Evolutionary conservation across 2,797 vertebrate genomes (phyloP), one percentile per base, ranked within the genome.

Genomic region (Acanthis flammea): DNA sequence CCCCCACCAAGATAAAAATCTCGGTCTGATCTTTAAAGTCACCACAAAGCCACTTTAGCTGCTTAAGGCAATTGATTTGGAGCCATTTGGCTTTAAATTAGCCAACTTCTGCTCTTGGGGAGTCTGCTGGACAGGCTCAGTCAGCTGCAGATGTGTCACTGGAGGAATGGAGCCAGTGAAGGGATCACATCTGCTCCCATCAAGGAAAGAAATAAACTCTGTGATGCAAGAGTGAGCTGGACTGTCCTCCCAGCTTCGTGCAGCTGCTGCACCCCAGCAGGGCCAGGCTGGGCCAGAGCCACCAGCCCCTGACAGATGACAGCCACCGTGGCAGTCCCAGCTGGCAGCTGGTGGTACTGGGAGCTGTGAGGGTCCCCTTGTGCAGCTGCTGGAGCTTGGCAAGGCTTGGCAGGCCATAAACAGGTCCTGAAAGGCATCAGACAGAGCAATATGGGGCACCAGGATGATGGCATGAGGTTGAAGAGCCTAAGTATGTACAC

Each of bases 141-240:
- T 61, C 53, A 47, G 78, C 86, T 77, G 84, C 93, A 89, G 92
- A 85, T 82, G 77, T 86, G 86, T 82, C 78, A 73, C 51, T 33
- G 60, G 18, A 91, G 80, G 68, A 82, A 41, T 1, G 25, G 77
- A 90, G 81, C 86, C 74, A 35, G 89, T 4, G 62, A 84, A 78
- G 70, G 6, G 45, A 57, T 79, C 13, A 2, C 92, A 72, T 93
- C 88, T 93, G 90, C 50, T 93, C 57, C 74, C 86, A 50, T 41
- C 77, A 37, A 37, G 63, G 65, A 6, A 9, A 83, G 70, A 74
- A 92, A 58, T n/a, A 61, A 95, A 82, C 45, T 37, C 37, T 42
- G 7, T 77, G 80, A 24, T 22, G 80, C 68, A 63, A 45, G 90
- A 90, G 11, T 1, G 25, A 92, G 68, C 45, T 2, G 14, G 74